A percentile compares a stretch with the other conserved stretches of the same genome.
Evolutionary conservation across 2,888 invertebrate genomes (phyloP).

Genomic region (Scaptodrosophila latifasciaeformis): DNA sequence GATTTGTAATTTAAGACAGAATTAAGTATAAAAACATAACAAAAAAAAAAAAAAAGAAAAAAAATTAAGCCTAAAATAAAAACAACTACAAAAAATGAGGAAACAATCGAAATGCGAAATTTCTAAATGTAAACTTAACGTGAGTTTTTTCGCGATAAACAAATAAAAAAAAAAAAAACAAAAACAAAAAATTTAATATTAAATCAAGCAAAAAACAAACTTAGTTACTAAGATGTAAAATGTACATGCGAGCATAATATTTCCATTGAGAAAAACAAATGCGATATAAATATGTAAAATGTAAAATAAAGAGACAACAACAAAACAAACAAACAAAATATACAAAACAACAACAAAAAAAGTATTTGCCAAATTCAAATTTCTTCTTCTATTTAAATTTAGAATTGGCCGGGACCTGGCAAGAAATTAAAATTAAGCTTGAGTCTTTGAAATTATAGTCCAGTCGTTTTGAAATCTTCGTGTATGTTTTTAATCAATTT

Average conservation of each 20-base stretch:
- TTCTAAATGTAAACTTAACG: conserved; percentile 43
- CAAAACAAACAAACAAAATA: no score
- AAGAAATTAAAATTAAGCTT: background rate
- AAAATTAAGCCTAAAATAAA: conserved; percentile 31
- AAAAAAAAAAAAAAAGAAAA: conserved; percentile 30
- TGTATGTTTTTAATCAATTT: no score
- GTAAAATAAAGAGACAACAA: conserved; percentile 69
- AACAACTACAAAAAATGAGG: conserved; percentile 15
- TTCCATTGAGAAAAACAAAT: conserved; percentile 52
- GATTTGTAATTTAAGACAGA: conserved; percentile 62
- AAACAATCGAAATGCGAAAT: conserved; percentile 44
- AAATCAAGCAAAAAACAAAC: conserved; percentile 48
- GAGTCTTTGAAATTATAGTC: background rate
- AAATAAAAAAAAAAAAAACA: conserved; percentile 35
- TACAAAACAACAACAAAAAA: conserved; percentile 42
- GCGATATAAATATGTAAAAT: conserved; percentile 72
- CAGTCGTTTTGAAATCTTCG: no score
- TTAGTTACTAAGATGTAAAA: conserved; percentile 52
- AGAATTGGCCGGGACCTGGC: no score
- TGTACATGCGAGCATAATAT: conserved; percentile 61
- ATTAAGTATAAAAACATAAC: conserved; percentile 51
- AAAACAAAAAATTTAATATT: conserved; percentile 9
- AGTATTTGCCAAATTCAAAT: background rate
- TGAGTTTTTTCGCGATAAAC: conserved; percentile 26
- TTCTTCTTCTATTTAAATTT: no score